Base-by-base conservation (phyloP, 2,888 invertebrate genomes). In the Sycophila texana region DNA sequence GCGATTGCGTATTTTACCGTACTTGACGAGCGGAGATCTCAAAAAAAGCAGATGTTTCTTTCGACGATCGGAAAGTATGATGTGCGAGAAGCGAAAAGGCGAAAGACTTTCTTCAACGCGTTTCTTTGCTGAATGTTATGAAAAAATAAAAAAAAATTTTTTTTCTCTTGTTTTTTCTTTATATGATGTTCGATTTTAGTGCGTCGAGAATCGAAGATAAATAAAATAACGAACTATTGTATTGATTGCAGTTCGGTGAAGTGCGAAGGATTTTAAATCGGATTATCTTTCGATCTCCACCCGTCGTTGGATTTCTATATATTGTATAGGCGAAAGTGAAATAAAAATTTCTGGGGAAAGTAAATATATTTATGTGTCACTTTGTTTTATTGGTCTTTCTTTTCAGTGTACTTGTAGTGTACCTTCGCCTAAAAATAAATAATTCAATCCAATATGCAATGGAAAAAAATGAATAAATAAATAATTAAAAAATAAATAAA, bases 291-390 rank as follows among this genome's bases (percentile, higher is more conserved):
- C 83, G 85, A 87, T 86, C 88, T 87, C 86, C 86, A 85, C 77
- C 82, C 84, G 85, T 87, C 86, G 86, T 87, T 87, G 84, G 85
- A 88, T 87, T 89, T 88, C 86, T 88, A 87, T 88, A 87, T 88
- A 87, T 87, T 88, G 88, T 89, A 88, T 87, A 88, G 88, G 88
- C 85, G 85, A 88, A 88, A 85, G 83, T 88, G 86, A 87, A 86
- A 88, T 89, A 88, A 89, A 89, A 88, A 88, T 83, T 86, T 87
- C 82, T 88, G 87, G 88, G 87, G 82, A 87, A 86, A 87, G 83
- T 83, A 86, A 13, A 18, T 57, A 30, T 57, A n/a, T 57, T 53
- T 53, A 18, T 26, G 13, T 63, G 51, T 60, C 30, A 16, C 26
- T 53, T 60, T 60, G n/a, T 60, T 26, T 26, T 26, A 26, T 26